A percentile compares a stretch with the other conserved stretches of the same genome.
These are phyloP conservation scores for Strigops habroptila DNA, from an alignment of 2,113 vertebrate species.

Conservation along the genomic window DNA sequence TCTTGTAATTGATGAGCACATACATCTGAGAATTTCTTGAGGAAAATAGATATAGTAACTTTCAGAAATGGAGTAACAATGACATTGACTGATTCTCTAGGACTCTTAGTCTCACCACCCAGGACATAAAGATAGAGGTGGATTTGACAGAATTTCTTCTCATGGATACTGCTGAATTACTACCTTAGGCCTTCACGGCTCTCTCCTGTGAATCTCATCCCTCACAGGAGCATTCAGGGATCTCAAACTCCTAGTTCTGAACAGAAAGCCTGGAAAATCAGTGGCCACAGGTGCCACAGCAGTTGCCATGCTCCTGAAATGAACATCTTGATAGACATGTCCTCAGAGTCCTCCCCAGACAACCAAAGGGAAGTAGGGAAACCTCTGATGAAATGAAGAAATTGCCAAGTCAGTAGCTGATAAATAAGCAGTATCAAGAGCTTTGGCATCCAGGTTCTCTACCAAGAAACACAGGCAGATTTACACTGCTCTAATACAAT, in stretches of 20 bases:
- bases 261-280: not conserved
- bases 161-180: not conserved
- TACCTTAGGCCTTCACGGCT: not conserved
- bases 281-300: not conserved
- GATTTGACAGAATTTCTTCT: not conserved
- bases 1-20: not conserved
- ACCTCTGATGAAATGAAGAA: not conserved
- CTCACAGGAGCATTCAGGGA: not conserved
- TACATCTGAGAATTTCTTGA: not conserved
- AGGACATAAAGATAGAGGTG: not conserved
- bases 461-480: not conserved
- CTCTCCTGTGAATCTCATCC: not conserved
- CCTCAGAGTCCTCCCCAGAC: not conserved
- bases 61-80: not conserved
- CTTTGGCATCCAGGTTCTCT: not conserved
- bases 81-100: not conserved
- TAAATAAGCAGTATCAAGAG: not conserved
- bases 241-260: not conserved
- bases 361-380: not conserved
- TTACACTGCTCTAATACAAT: not conserved
- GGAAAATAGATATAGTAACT: not conserved
- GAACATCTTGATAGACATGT: not conserved
- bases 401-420: not conserved
- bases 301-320: not conserved
- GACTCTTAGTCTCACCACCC: not conserved